phyloP scores from a whole-genome alignment of 2,113 vertebrate genomes.

The Tympanuchus pallidicinctus region DNA sequence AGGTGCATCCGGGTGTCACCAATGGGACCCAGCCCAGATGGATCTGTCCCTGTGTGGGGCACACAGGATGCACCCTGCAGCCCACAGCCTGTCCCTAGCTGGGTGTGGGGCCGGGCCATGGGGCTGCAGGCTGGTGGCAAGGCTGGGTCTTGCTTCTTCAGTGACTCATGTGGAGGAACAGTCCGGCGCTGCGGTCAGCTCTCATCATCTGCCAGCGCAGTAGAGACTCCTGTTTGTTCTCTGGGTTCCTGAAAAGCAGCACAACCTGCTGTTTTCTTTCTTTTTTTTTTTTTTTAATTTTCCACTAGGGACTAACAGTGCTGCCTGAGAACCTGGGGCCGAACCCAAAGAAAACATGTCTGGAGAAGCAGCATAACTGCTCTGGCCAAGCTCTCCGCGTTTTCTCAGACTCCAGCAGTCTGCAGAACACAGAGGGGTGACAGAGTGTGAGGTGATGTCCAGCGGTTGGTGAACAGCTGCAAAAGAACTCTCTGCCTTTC shows the following conservation, averaged over 20 bases:
- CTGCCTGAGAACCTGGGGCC: constrained; percentile 28
- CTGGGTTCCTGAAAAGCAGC: constrained; percentile 53
- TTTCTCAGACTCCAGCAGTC: constrained; percentile 29
- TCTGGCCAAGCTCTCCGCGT: constrained; percentile 24
- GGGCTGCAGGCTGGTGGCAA: too few relatives aligned
- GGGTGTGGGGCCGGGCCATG: background rate
- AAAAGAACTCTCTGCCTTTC: constrained; percentile 47
- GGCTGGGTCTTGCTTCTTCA: background rate
- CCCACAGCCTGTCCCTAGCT: background rate
- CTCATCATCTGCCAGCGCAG: background rate
- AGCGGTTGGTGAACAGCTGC: constrained; percentile 39
- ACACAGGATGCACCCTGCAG: background rate
- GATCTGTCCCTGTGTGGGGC: background rate
- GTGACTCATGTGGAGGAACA: background rate
- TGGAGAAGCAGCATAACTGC: background rate
- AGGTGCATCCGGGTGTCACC: accelerated
- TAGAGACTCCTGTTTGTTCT: background rate
- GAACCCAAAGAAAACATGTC: constrained; percentile 52
- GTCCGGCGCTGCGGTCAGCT: background rate
- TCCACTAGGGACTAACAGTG: background rate
- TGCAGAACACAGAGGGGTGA: background rate
- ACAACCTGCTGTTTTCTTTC: background rate
- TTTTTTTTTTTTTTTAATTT: background rate
- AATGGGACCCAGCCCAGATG: accelerated
- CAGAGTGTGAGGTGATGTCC: background rate